phyloP scores from a whole-genome alignment of 2,113 vertebrate genomes.

The Heterochromis multidens region DNA sequence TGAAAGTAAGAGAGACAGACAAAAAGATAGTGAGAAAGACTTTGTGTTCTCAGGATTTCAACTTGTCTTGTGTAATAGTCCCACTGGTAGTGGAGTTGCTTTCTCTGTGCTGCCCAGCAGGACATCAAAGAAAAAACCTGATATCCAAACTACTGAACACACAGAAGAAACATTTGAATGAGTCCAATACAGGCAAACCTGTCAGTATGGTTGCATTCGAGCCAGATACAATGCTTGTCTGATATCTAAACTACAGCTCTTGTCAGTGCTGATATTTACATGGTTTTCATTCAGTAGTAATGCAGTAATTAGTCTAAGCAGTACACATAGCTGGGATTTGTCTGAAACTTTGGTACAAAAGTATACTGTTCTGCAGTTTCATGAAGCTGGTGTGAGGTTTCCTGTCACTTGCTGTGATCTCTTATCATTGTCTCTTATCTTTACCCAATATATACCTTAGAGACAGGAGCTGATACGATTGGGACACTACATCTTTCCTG shows the following conservation, averaged over 20 bases:
- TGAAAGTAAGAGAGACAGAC: slow-evolving; percentile 35
- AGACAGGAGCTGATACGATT: background rate
- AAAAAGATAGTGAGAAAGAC: slow-evolving; percentile 43
- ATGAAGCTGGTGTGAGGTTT: slow-evolving; percentile 27
- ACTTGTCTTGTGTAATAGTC: slow-evolving; percentile 61
- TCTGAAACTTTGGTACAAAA: slow-evolving; percentile 6
- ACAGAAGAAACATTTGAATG: slow-evolving; percentile 31
- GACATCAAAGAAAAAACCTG: slow-evolving; percentile 47
- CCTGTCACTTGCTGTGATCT: slow-evolving; percentile 7
- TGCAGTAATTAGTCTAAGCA: background rate
- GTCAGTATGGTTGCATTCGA: slow-evolving; percentile 26
- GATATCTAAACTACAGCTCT: slow-evolving; percentile 14
- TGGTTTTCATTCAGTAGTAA: slow-evolving; percentile 3
- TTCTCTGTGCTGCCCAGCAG: slow-evolving; percentile 48
- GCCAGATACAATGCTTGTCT: slow-evolving; percentile 5
- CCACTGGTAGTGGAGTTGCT: slow-evolving; percentile 42
- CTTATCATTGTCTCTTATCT: background rate
- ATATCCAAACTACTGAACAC: slow-evolving; percentile 47
- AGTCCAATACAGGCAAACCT: slow-evolving; percentile 30
- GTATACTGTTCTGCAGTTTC: slow-evolving; percentile 5
- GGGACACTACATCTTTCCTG: background rate
- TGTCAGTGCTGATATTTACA: slow-evolving; percentile 41
- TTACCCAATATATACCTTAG: background rate
- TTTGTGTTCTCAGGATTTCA: slow-evolving; percentile 59
- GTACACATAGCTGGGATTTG: background rate